Conservation (phyloP, 2,113 vertebrate species). For the Aegithalos caudatus region DNA sequence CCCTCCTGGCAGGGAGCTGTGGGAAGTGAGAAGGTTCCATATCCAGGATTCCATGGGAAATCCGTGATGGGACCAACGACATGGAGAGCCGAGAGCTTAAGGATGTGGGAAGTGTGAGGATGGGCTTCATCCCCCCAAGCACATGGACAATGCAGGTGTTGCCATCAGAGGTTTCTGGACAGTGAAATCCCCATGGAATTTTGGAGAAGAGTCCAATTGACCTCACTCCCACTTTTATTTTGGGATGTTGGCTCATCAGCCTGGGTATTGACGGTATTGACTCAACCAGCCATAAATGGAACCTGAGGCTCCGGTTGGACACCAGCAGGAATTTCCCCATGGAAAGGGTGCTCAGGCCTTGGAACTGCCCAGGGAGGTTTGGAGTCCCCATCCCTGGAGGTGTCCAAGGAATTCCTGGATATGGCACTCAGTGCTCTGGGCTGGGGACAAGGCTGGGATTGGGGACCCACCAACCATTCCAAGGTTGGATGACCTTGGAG, state of each 20-base stretch:
- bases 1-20: too few relatives aligned
- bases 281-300: not conserved
- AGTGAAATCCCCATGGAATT: not conserved
- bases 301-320: not conserved
- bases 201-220: not conserved
- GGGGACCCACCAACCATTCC: not conserved
- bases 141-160: not conserved
- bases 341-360: not conserved
- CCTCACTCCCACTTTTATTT: not conserved
- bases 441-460: too few relatives aligned
- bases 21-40: too few relatives aligned
- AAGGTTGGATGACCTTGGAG: not conserved
- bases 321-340: accelerated
- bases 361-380: not conserved
- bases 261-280: not conserved
- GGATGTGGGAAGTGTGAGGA: too few relatives aligned
- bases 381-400: not conserved
- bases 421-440: not conserved
- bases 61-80: too few relatives aligned
- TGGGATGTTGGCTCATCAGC: not conserved
- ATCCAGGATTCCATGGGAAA: too few relatives aligned
- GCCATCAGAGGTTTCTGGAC: not conserved
- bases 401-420: not conserved
- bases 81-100: too few relatives aligned
- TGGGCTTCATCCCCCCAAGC: too few relatives aligned